phyloP scores from a whole-genome alignment of 1,140 invertebrate species.

The Drosophila melanica region DNA sequence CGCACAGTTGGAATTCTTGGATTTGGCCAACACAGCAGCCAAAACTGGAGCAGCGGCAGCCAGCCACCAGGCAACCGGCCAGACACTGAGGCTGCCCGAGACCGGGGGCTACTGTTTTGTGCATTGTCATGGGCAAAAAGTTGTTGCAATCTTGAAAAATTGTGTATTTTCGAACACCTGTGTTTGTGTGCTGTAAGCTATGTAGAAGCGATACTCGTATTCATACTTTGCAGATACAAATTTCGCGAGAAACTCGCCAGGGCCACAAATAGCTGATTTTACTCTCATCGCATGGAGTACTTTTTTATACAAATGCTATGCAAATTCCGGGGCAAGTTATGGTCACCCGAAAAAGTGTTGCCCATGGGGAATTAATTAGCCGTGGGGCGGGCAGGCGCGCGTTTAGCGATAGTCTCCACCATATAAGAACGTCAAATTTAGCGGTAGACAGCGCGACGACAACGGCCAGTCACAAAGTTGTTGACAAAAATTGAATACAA shows the following conservation, averaged over 20 bases:
- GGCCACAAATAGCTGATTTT: constrained; percentile 11
- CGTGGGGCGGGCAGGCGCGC: constrained; percentile 30
- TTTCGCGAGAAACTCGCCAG: constrained; percentile 18
- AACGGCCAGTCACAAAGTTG: constrained; percentile 52
- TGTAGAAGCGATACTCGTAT: constrained; percentile 10
- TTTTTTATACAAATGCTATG: constrained; percentile 56
- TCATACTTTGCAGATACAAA: constrained; percentile 20
- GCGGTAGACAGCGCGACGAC: constrained; percentile 69
- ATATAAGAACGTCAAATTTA: constrained; percentile 29
- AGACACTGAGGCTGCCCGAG: constrained; percentile 24
- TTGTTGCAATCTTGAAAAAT: constrained; percentile 70
- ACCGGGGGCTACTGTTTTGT: constrained; percentile 7
- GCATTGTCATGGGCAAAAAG: constrained; percentile 39
- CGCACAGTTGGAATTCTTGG: constrained; percentile 77
- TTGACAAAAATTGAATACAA: constrained; percentile 81
- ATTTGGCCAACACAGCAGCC: constrained; percentile 52
- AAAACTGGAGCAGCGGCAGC: not conserved
- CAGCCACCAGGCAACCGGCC: not conserved
- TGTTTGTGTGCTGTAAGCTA: constrained; percentile 47
- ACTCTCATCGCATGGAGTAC: constrained; percentile 11
- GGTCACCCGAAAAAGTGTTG: constrained; percentile 64
- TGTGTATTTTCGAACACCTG: constrained; percentile 76
- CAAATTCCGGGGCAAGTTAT: constrained; percentile 57
- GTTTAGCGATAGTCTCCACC: constrained; percentile 20
- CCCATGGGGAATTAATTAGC: constrained; percentile 80